Base-by-base conservation (phyloP, 2,888 invertebrate genomes). In the Eilema depressum region DNA sequence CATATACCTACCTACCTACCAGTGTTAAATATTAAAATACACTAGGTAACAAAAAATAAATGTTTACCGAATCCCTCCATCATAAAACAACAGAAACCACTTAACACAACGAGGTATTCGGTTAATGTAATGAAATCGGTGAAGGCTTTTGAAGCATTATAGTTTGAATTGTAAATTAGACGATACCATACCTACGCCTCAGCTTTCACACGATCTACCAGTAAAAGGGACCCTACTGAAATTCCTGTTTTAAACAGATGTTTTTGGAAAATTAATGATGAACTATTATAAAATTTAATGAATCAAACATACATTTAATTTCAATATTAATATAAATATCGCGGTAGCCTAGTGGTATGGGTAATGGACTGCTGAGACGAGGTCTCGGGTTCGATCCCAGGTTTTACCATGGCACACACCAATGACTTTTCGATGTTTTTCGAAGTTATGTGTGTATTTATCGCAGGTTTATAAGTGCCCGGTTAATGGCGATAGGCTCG, bases 81-180 rank as follows among this genome's bases (percentile, higher is more conserved):
- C 57, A 74, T 75, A 67, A 72, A 82, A 83, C 81, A 80, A 82
- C 79, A 80, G 69, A 76, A 76, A 69, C 69, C 78, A 79, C 83
- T 80, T 80, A 83, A 73, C 47, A 53, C 74, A 61, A 70, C 81
- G 80, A 80, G 77, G 76, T 83, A 81, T 85, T 82, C 85, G 84
- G 85, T 86, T 87, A 83, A 82, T 81, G 71, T 83, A 86, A 84
- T 87, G 79, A 83, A 86, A 81, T 80, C 79, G 68, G 74, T 74
- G 68, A 71, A 76, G 79, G 71, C 77, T 73, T 79, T 76, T 73
- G 70, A 53, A 67, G 71, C 66, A 76, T 74, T 75, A 78, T 85
- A 83, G 82, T 87, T 87, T 84, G 87, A 88, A 88, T 88, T 88
- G 88, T 86, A 88, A 86, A 88, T 88, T 76, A 80, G 84, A 77